Evolutionary conservation across 2,113 vertebrate species (phyloP), one percentile per base, ranked within the genome.

Genomic region (Proteles cristata): DNA sequence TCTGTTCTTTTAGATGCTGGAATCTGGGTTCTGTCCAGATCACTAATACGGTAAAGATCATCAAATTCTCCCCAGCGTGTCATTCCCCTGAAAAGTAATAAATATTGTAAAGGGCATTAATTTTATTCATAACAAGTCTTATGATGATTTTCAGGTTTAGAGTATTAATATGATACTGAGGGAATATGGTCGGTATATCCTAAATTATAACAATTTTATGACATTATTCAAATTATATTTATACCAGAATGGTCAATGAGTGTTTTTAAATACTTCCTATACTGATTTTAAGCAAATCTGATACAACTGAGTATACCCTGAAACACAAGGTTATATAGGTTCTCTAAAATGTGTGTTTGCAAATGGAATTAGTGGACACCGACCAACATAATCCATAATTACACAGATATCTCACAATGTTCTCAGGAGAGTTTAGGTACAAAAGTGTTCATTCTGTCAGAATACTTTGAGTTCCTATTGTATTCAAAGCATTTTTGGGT

Each of bases 11-110:
- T 96, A 28, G 98, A 97, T 61, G 95, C 23, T 35, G 93, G 97
- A 93, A 98, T 98, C 87, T 1, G 98, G 98, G 35, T 99, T 99
- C 35, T 98, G 11, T 97, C 98, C 97, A 99, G 97, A 87, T 99
- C 99, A 7, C 99, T 99, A 28, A 99, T 99, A 48, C 98, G 99
- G 97, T 99, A 98, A 9, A 99, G 99, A 94, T 99, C 99, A 84
- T 99, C 99, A 88, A 99, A 99, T 80, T 99, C 99, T 69, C 99
- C 99, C 99, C 99, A 99, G 58, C 99, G 99, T 1, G 99, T 99
- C 99, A 99, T 99, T 23, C 99, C 99, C 93, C 99, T 99, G 97
- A 50, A 98, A 98, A 31, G 97, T 48, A 93, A 91, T 11, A 96
- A 88, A 94, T 96, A n/a, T 58, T 71, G 28, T 93, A 65, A 94